Evolutionary conservation across 2,113 vertebrate species (phyloP).

Genomic region (Osmerus eperlanus): DNA sequence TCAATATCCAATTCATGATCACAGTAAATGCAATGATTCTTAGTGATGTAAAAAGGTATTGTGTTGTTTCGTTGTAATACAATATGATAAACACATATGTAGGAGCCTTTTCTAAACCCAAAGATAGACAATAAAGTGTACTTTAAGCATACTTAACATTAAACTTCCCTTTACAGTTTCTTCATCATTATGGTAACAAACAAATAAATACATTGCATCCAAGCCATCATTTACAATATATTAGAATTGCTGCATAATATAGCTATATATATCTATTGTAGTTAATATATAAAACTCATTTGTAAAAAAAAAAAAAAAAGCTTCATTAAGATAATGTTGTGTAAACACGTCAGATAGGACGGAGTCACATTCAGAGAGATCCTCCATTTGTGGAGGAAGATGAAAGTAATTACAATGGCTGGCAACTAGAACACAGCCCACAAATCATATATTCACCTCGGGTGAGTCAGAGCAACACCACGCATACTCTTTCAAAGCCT

Average conservation of each 20-base stretch:
- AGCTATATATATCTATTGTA: constrained; percentile 67
- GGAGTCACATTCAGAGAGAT: constrained; percentile 72
- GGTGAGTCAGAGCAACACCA: constrained; percentile 59
- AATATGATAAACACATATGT: constrained; percentile 46
- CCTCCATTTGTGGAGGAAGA: constrained; percentile 54
- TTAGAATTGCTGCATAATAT: constrained; percentile 77
- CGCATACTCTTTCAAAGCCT: constrained; percentile 39
- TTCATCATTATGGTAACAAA: constrained; percentile 73
- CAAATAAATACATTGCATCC: constrained; percentile 81
- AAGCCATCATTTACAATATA: constrained; percentile 81
- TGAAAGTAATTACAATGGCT: constrained; percentile 63
- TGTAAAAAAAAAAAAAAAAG: constrained; percentile 67
- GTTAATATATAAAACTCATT: constrained; percentile 67
- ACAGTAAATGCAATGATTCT: constrained; percentile 50
- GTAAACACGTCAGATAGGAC: constrained; percentile 66
- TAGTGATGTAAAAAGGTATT: constrained; percentile 50
- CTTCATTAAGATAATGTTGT: constrained; percentile 68
- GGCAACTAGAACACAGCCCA: constrained; percentile 18
- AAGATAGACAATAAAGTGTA: constrained; percentile 52
- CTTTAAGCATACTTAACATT: constrained; percentile 44
- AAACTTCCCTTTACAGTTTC: constrained; percentile 65
- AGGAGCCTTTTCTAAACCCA: constrained; percentile 49
- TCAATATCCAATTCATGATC: constrained; percentile 49
- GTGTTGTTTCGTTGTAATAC: constrained; percentile 56
- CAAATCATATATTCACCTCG: constrained; percentile 19